These are phyloP conservation scores for Elymnias hypermnestra DNA, from an alignment of 1,140 invertebrate genomes.

Conservation along the genomic window DNA sequence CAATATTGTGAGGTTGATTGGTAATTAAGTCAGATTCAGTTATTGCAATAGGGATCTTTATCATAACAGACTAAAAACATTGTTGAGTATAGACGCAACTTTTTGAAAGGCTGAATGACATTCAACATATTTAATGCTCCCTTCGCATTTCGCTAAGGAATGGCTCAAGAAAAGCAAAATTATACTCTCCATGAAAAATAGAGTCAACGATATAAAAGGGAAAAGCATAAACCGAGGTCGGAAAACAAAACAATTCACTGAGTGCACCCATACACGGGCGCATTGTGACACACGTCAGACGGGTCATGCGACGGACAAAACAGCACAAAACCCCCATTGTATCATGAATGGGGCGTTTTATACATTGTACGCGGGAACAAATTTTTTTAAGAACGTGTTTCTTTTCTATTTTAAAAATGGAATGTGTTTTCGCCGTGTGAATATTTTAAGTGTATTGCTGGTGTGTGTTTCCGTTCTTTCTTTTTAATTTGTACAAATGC, in stretches of 20 bases:
- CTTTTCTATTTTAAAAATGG: constrained; percentile 54
- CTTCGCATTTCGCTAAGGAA: constrained; percentile 35
- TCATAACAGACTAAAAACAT: too few species aligned
- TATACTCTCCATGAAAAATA: constrained; percentile 55
- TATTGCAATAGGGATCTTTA: too few species aligned
- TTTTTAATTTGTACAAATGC: constrained; percentile 64
- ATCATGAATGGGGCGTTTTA: constrained; percentile 60
- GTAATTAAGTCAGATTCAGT: too few species aligned
- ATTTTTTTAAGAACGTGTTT: constrained; percentile 67
- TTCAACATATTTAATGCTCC: constrained; percentile 27
- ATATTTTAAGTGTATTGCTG: constrained; percentile 67
- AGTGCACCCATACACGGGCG: constrained; percentile 61
- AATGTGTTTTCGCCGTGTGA: constrained; percentile 63
- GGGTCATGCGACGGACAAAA: constrained; percentile 51
- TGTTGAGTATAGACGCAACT: too few species aligned
- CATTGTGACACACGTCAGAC: constrained; percentile 57
- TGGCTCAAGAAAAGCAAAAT: constrained; percentile 58
- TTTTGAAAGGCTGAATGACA: constrained; percentile 7
- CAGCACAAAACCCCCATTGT: constrained; percentile 62
- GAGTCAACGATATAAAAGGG: constrained; percentile 45
- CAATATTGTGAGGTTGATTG: too few species aligned
- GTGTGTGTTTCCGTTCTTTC: constrained; percentile 39
- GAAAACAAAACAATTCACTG: constrained; percentile 63
- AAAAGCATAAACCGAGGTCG: constrained; percentile 43
- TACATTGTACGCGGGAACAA: constrained; percentile 50